Conservation (phyloP, 2,113 vertebrate species). For the Chamaetylas fuelleborni region DNA sequence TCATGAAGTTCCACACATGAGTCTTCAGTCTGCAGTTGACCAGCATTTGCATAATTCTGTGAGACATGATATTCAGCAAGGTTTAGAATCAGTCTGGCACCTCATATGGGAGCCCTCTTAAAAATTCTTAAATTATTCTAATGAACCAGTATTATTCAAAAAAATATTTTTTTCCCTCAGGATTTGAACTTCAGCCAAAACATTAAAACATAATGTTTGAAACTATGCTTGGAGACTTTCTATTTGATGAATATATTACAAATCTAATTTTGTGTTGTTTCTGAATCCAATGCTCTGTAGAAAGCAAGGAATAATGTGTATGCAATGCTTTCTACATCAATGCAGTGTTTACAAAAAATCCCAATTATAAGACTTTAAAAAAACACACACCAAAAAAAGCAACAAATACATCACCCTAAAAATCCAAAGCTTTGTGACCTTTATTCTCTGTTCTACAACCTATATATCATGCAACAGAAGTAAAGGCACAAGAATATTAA, state of each 20-base stretch:
- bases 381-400: neutral
- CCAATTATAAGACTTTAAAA: neutral
- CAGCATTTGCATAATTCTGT: constrained; percentile 50
- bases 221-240: neutral
- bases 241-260: neutral
- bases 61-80: constrained; percentile 41
- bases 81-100: constrained; percentile 59
- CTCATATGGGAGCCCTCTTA: constrained; percentile 54
- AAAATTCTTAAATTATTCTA: constrained; percentile 56
- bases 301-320: neutral
- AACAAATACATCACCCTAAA: neutral
- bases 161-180: neutral
- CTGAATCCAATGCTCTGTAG: neutral
- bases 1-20: constrained; percentile 22
- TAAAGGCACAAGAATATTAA: neutral
- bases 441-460: neutral
- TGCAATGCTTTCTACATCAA: neutral
- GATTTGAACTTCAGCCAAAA: constrained; percentile 40
- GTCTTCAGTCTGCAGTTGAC: constrained; percentile 20
- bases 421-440: neutral
- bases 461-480: neutral
- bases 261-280: neutral
- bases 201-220: neutral
- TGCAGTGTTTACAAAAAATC: neutral
- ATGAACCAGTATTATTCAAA: constrained; percentile 53